Evolutionary conservation across 1,140 invertebrate species (phyloP).

Genomic region (Nymphalis io): DNA sequence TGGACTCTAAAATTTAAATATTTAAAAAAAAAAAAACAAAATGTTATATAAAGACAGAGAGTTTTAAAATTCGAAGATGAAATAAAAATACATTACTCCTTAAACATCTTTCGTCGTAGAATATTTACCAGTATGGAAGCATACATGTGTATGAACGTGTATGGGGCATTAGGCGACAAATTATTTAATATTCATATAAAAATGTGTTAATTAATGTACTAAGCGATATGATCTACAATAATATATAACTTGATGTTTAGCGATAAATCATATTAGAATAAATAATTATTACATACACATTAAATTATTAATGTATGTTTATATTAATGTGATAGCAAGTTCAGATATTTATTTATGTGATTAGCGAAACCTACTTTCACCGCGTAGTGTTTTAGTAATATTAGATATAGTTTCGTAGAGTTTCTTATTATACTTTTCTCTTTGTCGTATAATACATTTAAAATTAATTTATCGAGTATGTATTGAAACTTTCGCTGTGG

Average conservation of each 20-base stretch:
- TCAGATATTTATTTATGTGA: constrained; percentile 18
- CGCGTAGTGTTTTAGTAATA: neutral
- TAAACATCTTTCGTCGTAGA: neutral
- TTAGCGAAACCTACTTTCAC: neutral
- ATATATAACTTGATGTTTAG: constrained; percentile 1
- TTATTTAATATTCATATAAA: neutral
- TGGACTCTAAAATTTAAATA: neutral
- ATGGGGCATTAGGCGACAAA: constrained; percentile 2
- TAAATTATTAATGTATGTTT: constrained; percentile 11
- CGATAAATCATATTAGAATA: neutral
- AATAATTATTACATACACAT: neutral
- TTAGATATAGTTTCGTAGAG: neutral
- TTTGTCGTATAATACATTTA: neutral
- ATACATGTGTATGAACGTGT: neutral
- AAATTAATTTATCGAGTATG: neutral
- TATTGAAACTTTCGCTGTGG: neutral
- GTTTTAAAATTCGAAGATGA: no score
- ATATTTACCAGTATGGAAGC: neutral
- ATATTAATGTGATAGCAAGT: constrained; percentile 13
- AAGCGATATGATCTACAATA: neutral
- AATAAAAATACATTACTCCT: neutral
- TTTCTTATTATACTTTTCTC: neutral
- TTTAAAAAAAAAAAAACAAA: no score
- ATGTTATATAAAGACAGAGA: no score
- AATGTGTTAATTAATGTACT: constrained; percentile 8